Conservation (phyloP, 2,888 invertebrate genomes). For the Drosophila engyochracea region DNA sequence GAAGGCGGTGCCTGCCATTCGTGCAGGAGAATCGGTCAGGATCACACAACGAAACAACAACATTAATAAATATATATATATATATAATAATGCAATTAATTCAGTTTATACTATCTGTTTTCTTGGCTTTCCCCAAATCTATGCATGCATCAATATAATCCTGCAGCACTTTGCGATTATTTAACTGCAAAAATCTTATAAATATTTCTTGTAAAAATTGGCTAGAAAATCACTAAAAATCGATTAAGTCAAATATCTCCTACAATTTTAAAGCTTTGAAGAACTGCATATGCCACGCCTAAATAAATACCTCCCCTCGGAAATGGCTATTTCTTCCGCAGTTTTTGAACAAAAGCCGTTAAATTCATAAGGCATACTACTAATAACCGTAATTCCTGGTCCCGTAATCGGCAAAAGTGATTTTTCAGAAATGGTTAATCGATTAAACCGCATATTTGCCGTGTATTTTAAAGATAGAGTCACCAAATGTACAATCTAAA, state of each 20-base stretch:
- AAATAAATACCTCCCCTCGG: not conserved
- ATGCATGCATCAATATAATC: not conserved
- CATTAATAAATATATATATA: not conserved
- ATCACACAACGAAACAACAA: not conserved
- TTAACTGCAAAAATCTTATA: not conserved
- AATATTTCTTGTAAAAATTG: not conserved
- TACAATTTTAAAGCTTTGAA: not conserved
- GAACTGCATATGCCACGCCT: not conserved
- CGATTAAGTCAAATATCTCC: not conserved
- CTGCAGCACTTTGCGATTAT: not conserved
- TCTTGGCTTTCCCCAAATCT: not conserved
- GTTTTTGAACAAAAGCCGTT: no score
- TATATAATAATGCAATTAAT: not conserved
- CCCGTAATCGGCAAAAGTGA: no score
- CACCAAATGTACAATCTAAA: not conserved
- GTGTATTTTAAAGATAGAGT: no score
- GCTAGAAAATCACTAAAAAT: no score
- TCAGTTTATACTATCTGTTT: not conserved
- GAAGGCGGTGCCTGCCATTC: slow-evolving; percentile 91
- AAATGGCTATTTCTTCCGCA: not conserved
- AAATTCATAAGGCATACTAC: not conserved
- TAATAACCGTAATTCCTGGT: not conserved
- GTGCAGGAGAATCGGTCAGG: not conserved
- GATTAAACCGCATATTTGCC: no score
- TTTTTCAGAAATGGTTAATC: no score